Evolutionary conservation across 2,888 invertebrate genomes (phyloP).

Genomic region (Drosophila cognata): DNA sequence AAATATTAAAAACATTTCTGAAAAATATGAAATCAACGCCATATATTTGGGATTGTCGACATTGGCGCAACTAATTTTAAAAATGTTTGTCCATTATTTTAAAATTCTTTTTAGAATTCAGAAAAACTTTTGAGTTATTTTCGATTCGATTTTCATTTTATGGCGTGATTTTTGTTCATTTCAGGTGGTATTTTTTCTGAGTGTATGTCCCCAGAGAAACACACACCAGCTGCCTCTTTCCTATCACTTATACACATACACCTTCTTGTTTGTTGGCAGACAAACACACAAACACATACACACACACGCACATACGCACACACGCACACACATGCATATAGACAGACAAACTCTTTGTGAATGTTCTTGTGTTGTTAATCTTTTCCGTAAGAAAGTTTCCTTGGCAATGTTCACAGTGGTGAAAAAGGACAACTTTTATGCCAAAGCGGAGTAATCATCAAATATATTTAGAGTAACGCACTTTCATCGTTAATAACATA

Average conservation of each 20-base stretch:
- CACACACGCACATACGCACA: neutral
- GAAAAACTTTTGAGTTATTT: neutral
- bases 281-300: neutral
- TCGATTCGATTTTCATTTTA: neutral
- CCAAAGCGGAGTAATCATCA: neutral
- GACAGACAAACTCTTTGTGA: slow-evolving; percentile 5
- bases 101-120: neutral
- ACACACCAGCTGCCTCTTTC: slow-evolving; percentile 26
- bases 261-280: neutral
- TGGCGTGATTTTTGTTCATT: neutral
- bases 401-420: slow-evolving; percentile 33
- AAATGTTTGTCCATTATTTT: neutral
- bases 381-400: slow-evolving; percentile 57
- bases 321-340: neutral
- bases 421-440: neutral
- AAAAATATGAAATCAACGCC: neutral
- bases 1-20: neutral
- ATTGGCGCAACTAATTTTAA: neutral
- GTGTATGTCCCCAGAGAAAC: slow-evolving; percentile 44
- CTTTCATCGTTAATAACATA: neutral
- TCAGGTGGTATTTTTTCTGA: neutral
- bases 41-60: neutral
- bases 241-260: neutral
- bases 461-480: neutral
- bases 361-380: slow-evolving; percentile 49